Percentiles rank a stretch among this genome's conserved stretches.
Evolutionary conservation across 1,140 invertebrate species (phyloP).

Genomic region (Neodiprion lecontei): DNA sequence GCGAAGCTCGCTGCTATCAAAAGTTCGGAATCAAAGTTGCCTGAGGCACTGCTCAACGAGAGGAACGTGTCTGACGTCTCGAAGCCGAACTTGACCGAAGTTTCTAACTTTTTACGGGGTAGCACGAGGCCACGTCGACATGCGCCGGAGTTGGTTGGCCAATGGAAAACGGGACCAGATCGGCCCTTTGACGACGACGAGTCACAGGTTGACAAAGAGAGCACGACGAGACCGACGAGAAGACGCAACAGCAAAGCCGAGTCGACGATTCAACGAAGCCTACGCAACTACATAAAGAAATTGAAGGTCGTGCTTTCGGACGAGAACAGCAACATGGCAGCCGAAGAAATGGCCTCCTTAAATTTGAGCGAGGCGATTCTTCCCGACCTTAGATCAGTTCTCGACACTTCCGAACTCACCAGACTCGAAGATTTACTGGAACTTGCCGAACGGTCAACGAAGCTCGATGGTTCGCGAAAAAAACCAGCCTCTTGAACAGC

Average conservation of each 20-base stretch:
- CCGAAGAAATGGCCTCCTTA: conserved; percentile 32
- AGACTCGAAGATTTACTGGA: conserved; percentile 33
- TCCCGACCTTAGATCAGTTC: conserved; percentile 23
- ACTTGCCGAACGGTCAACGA: not conserved
- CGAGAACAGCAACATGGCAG: conserved; percentile 15
- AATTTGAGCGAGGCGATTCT: conserved; percentile 39
- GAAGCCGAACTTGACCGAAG: not conserved
- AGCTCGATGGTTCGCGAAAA: not conserved
- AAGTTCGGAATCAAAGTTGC: not conserved
- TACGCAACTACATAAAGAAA: conserved; percentile 39
- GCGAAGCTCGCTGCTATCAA: not conserved
- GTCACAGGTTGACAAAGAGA: not conserved
- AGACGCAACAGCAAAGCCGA: conserved; percentile 32
- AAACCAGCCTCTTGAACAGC: conserved; percentile 26
- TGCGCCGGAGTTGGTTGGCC: conserved; percentile 1
- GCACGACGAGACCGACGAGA: not conserved
- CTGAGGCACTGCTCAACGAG: not conserved
- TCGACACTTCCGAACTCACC: conserved; percentile 31
- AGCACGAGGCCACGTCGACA: not conserved
- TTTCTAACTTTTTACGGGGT: not conserved
- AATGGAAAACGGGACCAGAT: conserved; percentile 17
- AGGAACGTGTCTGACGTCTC: not conserved
- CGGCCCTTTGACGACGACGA: not conserved
- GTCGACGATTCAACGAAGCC: conserved; percentile 31
- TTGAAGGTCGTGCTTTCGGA: conserved; percentile 30